These are phyloP conservation scores for Olivierus martensii DNA, from an alignment of 1,140 invertebrate genomes.

Conservation along the genomic window DNA sequence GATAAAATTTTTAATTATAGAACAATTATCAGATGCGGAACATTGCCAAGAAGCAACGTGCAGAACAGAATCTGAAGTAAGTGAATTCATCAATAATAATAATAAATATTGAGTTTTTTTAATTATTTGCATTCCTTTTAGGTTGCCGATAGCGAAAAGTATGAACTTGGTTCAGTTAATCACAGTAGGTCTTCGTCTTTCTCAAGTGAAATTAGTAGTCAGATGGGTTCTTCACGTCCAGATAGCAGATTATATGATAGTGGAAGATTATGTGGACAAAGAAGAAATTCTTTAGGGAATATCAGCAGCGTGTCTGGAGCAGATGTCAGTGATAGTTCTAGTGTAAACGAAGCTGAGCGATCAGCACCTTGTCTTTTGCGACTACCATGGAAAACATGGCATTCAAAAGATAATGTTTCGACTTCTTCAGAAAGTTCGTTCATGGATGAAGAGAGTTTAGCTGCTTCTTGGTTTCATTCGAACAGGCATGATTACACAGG, in stretches of 20 bases:
- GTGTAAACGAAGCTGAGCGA: conserved; percentile 5
- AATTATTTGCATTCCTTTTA: neutral
- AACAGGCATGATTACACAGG: neutral
- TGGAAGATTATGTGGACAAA: neutral
- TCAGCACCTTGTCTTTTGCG: neutral
- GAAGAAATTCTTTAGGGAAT: conserved; percentile 9
- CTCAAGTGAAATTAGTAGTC: conserved; percentile 8
- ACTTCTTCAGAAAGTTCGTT: conserved; percentile 5
- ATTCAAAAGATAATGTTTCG: neutral
- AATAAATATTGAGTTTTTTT: neutral
- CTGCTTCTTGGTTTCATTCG: neutral
- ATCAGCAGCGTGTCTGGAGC: conserved; percentile 9
- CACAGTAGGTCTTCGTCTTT: conserved; percentile 10
- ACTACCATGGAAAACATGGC: neutral
- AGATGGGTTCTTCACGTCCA: conserved; percentile 8
- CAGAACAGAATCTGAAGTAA: conserved; percentile 12
- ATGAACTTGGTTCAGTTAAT: conserved; percentile 8
- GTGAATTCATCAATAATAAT: neutral
- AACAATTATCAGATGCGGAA: neutral
- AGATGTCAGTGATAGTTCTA: conserved; percentile 13
- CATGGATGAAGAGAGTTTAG: neutral
- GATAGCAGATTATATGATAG: conserved; percentile 9
- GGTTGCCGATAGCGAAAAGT: conserved; percentile 13
- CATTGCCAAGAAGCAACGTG: conserved; percentile 8
- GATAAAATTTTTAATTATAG: no score